These are phyloP conservation scores for Gasterosteus aculeatus DNA, from an alignment of 2,113 vertebrate genomes.

Conservation along the genomic window DNA sequence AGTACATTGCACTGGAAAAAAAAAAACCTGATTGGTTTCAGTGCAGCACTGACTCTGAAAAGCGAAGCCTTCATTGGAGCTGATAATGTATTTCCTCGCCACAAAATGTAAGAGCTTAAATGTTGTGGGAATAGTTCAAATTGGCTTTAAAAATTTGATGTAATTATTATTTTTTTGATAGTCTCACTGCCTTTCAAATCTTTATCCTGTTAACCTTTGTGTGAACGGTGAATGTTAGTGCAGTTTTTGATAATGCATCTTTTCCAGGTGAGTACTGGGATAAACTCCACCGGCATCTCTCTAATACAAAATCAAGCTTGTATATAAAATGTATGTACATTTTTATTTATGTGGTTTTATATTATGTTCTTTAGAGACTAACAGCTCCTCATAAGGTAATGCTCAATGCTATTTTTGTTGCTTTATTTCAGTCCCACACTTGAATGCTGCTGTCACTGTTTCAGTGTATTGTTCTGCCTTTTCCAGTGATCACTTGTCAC, in stretches of 20 bases:
- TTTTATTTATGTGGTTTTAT: too few relatives aligned
- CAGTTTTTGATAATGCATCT: neutral
- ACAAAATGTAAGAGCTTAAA: slow-evolving; percentile 23
- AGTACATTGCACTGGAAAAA: slow-evolving; percentile 4
- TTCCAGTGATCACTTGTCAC: slow-evolving; percentile 22
- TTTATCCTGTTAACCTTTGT: neutral
- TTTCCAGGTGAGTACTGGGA: neutral
- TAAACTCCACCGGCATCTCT: neutral
- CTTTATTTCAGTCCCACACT: slow-evolving; percentile 1
- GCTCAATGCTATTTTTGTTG: slow-evolving; percentile 2
- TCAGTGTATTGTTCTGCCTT: slow-evolving; percentile 6
- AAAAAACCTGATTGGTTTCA: slow-evolving; percentile 31
- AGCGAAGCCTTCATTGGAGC: slow-evolving; percentile 46
- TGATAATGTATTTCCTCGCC: slow-evolving; percentile 37
- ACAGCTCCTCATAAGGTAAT: slow-evolving; percentile 10
- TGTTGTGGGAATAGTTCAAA: slow-evolving; percentile 5
- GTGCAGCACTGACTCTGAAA: slow-evolving; percentile 29
- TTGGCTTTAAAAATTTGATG: neutral
- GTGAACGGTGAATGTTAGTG: neutral
- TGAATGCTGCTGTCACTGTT: slow-evolving; percentile 7
- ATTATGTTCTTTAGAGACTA: neutral
- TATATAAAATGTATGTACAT: slow-evolving; percentile 5
- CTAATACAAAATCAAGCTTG: neutral
- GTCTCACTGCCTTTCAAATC: neutral
- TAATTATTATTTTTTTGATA: too few relatives aligned